Conservation (phyloP, 2,797 vertebrate species). For the Dryobates pubescens region DNA sequence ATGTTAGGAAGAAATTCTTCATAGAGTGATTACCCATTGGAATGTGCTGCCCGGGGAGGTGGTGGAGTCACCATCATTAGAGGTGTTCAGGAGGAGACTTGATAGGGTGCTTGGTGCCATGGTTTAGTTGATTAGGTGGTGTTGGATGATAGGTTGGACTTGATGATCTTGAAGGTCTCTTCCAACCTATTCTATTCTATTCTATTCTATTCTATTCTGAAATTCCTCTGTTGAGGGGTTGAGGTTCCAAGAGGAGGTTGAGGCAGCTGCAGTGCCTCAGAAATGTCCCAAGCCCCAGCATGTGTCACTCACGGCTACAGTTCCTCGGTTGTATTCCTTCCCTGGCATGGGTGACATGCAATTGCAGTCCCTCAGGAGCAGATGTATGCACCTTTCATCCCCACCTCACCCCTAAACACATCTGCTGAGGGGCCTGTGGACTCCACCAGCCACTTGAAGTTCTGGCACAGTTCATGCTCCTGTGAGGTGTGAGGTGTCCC, state of each 20-base stretch:
- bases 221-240: background rate
- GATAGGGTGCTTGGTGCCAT: no score
- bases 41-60: no score
- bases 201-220: background rate
- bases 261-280: background rate
- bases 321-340: background rate
- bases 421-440: accelerated
- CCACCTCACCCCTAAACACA: accelerated
- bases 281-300: background rate
- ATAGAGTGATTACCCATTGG: no score
- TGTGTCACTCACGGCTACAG: accelerated
- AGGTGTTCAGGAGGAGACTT: no score
- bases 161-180: no score
- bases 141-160: no score
- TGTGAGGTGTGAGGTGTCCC: no score
- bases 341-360: accelerated
- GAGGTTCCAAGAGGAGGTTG: accelerated
- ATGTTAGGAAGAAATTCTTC: no score
- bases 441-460: background rate
- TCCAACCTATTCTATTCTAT: no score
- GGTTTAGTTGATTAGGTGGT: no score
- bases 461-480: background rate
- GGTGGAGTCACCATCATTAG: no score
- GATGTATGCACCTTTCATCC: accelerated
- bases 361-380: background rate